Evolutionary conservation across 2,888 invertebrate species (phyloP).

Genomic region (Melieria picta): DNA sequence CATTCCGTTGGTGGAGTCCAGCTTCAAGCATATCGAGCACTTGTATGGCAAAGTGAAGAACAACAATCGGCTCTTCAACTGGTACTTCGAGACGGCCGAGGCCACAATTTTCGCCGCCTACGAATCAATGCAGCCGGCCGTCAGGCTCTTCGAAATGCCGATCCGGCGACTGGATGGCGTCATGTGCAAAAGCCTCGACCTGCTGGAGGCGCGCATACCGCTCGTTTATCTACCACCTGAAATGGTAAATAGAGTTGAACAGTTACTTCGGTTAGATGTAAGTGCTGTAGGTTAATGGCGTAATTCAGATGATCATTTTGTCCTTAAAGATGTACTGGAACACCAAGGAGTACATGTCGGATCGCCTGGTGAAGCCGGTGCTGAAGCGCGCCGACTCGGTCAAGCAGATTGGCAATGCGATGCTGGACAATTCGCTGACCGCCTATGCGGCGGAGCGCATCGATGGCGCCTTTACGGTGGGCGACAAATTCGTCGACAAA

Average conservation of each 20-base stretch:
- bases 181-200: conserved; percentile 84
- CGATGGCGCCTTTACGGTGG: conserved; percentile 79
- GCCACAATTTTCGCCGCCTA: conserved; percentile 77
- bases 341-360: conserved; percentile 80
- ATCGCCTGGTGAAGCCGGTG: conserved; percentile 74
- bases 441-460: conserved; percentile 77
- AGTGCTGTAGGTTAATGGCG: conserved; percentile 23
- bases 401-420: conserved; percentile 79
- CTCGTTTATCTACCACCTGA: conserved; percentile 85
- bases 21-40: conserved; percentile 78
- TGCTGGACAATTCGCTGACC: conserved; percentile 77
- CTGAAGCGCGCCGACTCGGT: conserved; percentile 83
- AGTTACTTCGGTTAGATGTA: conserved; percentile 16
- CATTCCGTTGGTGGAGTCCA: conserved; percentile 84
- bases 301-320: conserved; percentile 52
- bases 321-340: conserved; percentile 78
- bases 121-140: conserved; percentile 79
- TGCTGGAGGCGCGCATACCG: conserved; percentile 85
- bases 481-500: conserved; percentile 84
- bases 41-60: conserved; percentile 83
- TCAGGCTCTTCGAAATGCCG: conserved; percentile 78
- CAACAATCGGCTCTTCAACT: conserved; percentile 75
- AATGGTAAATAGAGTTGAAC: conserved; percentile 71
- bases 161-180: conserved; percentile 78
- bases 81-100: conserved; percentile 82